Evolutionary conservation across 1,140 invertebrate genomes (phyloP), one percentile per base, ranked within the genome.

Genomic region (Aphelinus certus): DNA sequence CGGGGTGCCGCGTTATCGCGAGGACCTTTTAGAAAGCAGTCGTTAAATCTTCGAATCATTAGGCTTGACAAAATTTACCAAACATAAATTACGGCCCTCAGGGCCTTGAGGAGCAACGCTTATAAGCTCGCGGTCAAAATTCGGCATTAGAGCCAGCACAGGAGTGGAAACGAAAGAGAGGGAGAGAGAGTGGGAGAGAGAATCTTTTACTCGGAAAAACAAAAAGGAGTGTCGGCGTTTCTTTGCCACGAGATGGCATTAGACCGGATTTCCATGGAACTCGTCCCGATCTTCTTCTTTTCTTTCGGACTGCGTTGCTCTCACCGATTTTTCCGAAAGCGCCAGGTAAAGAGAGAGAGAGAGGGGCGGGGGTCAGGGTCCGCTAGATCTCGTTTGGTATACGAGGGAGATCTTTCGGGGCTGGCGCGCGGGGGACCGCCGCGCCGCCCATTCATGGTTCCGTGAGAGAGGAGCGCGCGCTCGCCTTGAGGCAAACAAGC

Each of bases 191-290:
- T 57, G 70, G n/a, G 57, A 62, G 71, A 71, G 73, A 73, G 61
- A 77, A 69, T 55, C 49, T 60, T 53, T 60, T 60, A 60, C 62
- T 67, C 43, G 43, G 62, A 71, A 71, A 70, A 76, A 66, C 68
- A 71, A 76, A 76, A 76, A 66, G 63, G 53, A 55, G 56, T 66
- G 63, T 45, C 68, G 63, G 43, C 53, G 58, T 64, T 70, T 70
- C 67, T 70, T 70, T 70, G 66, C 42, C 43, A 49, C 43, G 55
- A 71, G 68, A 76, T 76, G 47, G 68, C 53, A 71, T 66, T 76
- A 66, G 63, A 76, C 62, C 62, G 63, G 68, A 76, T 71, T 76
- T 76, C 68, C 74, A 66, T 71, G 63, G 74, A 76, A 76, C 55
- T 71, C 66, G 67, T 76, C 56, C 63, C 56, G 62, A 65, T 70